Conservation (phyloP, 2,888 invertebrate genomes). For the Unio pictorum region DNA sequence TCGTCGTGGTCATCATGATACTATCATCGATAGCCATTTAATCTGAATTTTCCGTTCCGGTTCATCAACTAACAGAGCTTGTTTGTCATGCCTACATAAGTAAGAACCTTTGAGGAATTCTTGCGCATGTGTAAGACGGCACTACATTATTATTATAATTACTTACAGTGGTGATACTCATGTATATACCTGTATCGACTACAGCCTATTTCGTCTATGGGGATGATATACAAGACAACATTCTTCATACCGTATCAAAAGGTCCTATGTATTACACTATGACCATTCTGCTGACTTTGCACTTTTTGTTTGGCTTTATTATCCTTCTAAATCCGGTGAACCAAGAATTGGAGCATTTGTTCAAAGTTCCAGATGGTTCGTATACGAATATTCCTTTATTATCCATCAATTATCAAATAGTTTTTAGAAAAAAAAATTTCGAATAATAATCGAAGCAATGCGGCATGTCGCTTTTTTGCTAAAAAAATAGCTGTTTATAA, state of each 20-base stretch:
- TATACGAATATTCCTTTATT: neutral
- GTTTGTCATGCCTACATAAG: too few relatives aligned
- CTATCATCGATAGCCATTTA: too few relatives aligned
- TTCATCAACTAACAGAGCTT: too few relatives aligned
- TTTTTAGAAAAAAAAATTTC: too few relatives aligned
- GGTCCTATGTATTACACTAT: neutral
- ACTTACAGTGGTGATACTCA: slow-evolving; percentile 6
- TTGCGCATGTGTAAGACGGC: neutral
- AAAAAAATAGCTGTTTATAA: too few relatives aligned
- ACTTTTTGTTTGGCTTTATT: slow-evolving; percentile 3
- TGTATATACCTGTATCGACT: slow-evolving; percentile 3
- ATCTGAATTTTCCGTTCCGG: too few relatives aligned
- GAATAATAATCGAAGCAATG: too few relatives aligned
- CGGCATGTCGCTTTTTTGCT: too few relatives aligned
- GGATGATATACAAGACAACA: slow-evolving; percentile 3
- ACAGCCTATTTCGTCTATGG: slow-evolving; percentile 4
- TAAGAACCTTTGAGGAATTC: neutral
- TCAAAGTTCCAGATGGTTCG: slow-evolving; percentile 7
- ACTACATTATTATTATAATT: neutral
- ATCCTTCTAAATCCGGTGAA: slow-evolving; percentile 7
- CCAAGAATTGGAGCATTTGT: slow-evolving; percentile 6
- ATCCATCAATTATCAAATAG: too few relatives aligned
- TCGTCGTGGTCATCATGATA: too few relatives aligned
- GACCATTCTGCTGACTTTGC: slow-evolving; percentile 5
- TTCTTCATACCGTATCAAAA: slow-evolving; percentile 7